A percentile compares a stretch with the other conserved stretches of the same genome.
Evolutionary conservation across 2,797 vertebrate genomes (phyloP).

Genomic region (Mastacembelus armatus): DNA sequence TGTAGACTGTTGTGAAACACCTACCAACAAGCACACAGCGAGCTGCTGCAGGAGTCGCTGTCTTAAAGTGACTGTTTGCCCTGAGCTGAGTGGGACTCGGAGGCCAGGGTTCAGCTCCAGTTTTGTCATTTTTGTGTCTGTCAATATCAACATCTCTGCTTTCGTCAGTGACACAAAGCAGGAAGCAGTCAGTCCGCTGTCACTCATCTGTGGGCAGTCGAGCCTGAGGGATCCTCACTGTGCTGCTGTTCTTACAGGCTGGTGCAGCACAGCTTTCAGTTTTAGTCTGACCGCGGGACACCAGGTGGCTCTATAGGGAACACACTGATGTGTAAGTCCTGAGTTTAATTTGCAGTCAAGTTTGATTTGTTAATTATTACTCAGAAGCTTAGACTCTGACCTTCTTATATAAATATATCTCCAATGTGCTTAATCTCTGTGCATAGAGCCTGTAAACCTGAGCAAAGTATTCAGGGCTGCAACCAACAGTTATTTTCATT

Average conservation of each 20-base stretch:
- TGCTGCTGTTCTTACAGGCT: background rate
- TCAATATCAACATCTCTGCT: background rate
- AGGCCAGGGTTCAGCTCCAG: too few relatives aligned
- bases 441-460: too few relatives aligned
- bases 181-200: constrained; percentile 61
- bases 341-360: background rate
- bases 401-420: constrained; percentile 5
- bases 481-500: too few relatives aligned
- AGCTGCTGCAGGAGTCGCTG: background rate
- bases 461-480: too few relatives aligned
- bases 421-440: too few relatives aligned
- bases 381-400: background rate
- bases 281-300: constrained; percentile 17
- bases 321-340: constrained; percentile 28
- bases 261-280: constrained; percentile 8
- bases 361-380: background rate
- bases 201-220: constrained; percentile 52
- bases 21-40: background rate
- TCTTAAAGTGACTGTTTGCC: background rate
- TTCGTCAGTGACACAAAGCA: constrained; percentile 40
- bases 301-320: background rate
- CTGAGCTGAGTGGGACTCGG: background rate
- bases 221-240: too few relatives aligned
- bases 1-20: constrained; percentile 12
- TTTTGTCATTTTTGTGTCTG: background rate